Evolutionary conservation across 2,113 vertebrate species (phyloP), one percentile per base, ranked within the genome.

Genomic region (Spermophilus dauricus): DNA sequence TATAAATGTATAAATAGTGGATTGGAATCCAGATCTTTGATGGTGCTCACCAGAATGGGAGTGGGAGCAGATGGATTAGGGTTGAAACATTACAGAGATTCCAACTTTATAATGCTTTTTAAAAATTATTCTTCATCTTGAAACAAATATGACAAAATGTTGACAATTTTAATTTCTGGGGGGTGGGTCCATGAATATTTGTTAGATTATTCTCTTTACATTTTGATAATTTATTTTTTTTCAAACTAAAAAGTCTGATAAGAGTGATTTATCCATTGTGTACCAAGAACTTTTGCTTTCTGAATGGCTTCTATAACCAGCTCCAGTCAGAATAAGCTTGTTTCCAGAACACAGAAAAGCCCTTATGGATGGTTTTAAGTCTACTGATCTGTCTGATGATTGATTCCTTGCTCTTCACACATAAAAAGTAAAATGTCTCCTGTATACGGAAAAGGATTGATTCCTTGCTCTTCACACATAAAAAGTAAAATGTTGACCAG

Each of bases 191-290:
- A 16, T 32, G 13, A 45, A 20, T 73, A 42, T 86, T 61, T 80
- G 39, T 93, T 92, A 86, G n/a, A 48, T 69, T 87, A 56, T 42
- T 87, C 51, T 51, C 18, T 93, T 30, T 22, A 53, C 7, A 58
- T 75, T 69, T 76, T 87, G 42, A 8, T 56, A 42, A 61, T 17
- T 69, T 81, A 5, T 45, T 28, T 82, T 73, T 83, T 30, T 69
- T 63, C 65, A 42, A 86, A 81, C 65, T 42, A 93, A 90, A 96
- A 58, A 67, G 69, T 77, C 22, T 92, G 37, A 91, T 95, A 89
- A 72, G 45, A 42, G 14, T 80, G 28, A 84, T 65, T 63, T 9
- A 65, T 88, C 28, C 76, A 75, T 69, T 63, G 82, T 22, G 11
- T 51, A 37, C 30, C 34, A 48, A 69, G 34, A 17, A 70, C 14